Evolutionary conservation across 1,140 invertebrate species (phyloP).

Genomic region (Tribolium madens): DNA sequence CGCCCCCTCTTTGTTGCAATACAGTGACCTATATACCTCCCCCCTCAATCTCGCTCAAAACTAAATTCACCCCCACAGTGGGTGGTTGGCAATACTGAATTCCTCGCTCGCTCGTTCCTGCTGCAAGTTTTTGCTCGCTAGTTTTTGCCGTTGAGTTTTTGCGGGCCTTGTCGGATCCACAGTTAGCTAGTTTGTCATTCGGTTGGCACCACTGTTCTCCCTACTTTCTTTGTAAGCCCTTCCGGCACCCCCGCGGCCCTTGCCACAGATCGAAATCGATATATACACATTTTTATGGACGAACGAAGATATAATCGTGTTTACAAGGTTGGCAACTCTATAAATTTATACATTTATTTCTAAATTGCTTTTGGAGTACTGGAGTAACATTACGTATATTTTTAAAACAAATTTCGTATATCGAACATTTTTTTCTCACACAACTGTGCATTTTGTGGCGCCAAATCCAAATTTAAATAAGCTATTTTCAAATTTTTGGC

Average conservation of each 20-base stretch:
- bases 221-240: conserved; percentile 53
- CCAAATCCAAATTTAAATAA: too few species aligned
- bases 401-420: too few species aligned
- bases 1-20: neutral
- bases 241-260: neutral
- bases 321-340: too few species aligned
- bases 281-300: too few species aligned
- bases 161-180: conserved; percentile 63
- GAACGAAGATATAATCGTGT: too few species aligned
- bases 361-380: too few species aligned
- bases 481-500: too few species aligned
- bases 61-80: conserved; percentile 54
- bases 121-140: conserved; percentile 55
- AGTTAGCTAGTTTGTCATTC: conserved; percentile 65
- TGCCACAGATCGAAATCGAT: too few species aligned
- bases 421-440: too few species aligned
- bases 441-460: too few species aligned
- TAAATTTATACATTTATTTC: too few species aligned
- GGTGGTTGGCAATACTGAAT: conserved; percentile 35
- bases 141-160: conserved; percentile 60
- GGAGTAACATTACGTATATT: too few species aligned
- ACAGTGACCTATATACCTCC: neutral
- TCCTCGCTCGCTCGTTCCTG: conserved; percentile 44
- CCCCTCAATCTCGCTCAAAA: conserved; percentile 42
- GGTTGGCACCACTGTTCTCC: conserved; percentile 59